A percentile compares a stretch with the other conserved stretches of the same genome.
Evolutionary conservation across 1,140 invertebrate genomes (phyloP).

Genomic region (Bombus haemorrhoidalis): DNA sequence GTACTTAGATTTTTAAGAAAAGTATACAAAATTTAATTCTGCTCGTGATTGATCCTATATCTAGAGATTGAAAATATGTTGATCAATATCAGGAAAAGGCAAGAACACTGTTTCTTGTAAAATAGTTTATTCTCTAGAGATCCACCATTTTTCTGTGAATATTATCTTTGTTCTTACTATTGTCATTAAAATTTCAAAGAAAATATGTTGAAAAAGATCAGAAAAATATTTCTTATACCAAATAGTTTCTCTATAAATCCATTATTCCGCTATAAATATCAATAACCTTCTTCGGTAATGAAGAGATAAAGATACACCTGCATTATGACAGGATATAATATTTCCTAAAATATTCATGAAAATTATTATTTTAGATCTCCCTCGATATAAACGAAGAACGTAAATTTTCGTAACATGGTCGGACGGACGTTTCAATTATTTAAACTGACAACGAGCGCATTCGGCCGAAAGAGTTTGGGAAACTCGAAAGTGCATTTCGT

Average conservation of each 20-base stretch:
- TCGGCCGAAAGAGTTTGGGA: constrained; percentile 52
- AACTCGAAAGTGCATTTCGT: constrained; percentile 64
- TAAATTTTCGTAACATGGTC: not conserved
- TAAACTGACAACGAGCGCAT: constrained; percentile 47
- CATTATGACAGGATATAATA: not conserved
- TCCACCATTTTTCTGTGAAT: too few species aligned
- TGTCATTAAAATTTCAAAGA: not conserved
- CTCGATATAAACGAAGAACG: not conserved
- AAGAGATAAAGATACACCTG: not conserved
- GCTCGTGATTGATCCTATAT: too few species aligned
- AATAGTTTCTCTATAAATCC: not conserved
- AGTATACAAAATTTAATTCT: too few species aligned
- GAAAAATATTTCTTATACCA: not conserved
- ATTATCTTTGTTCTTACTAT: too few species aligned
- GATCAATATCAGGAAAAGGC: too few species aligned
- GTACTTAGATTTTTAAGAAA: too few species aligned
- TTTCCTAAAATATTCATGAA: not conserved
- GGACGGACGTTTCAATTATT: constrained; percentile 58
- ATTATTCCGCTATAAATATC: not conserved
- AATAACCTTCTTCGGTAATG: not conserved
- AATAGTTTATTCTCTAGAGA: too few species aligned
- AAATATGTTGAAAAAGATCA: not conserved
- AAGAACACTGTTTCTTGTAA: too few species aligned
- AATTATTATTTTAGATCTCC: not conserved
- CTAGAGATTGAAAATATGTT: too few species aligned